These are phyloP conservation scores for Cristatella mucedo DNA, from an alignment of 2,888 invertebrate species.

Conservation along the genomic window DNA sequence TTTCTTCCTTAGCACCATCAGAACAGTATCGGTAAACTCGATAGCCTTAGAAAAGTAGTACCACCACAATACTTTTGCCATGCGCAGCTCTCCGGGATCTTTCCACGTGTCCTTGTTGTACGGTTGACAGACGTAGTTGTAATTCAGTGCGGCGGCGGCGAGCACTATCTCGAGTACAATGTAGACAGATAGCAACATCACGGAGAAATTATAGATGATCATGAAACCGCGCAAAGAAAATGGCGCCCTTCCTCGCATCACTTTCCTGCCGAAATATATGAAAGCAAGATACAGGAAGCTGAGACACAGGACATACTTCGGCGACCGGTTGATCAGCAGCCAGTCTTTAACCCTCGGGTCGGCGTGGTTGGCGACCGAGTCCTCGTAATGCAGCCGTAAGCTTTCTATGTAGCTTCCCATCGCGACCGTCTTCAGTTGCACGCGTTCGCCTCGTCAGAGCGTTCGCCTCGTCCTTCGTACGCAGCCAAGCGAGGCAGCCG, in stretches of 20 bases:
- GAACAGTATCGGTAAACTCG: constrained; percentile 41
- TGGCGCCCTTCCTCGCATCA: constrained; percentile 61
- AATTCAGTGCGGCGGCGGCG: constrained; percentile 4
- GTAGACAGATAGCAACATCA: constrained; percentile 65
- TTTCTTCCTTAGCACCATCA: constrained; percentile 80
- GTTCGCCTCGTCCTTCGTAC: too few relatives aligned
- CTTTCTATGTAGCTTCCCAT: too few relatives aligned
- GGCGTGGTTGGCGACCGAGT: too few relatives aligned
- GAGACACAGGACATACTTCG: too few relatives aligned
- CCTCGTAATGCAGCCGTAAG: too few relatives aligned
- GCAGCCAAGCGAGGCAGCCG: too few relatives aligned
- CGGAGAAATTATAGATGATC: constrained; percentile 66
- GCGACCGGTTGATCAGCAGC: too few relatives aligned
- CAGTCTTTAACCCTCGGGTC: too few relatives aligned
- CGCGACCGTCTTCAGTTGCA: too few relatives aligned
- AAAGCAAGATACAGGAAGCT: too few relatives aligned
- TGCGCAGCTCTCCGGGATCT: neutral
- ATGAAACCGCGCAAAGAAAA: constrained; percentile 58
- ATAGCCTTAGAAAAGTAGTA: constrained; percentile 37
- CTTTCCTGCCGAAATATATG: constrained; percentile 62
- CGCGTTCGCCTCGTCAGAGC: too few relatives aligned
- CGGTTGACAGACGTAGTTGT: constrained; percentile 7
- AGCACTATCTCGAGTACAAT: constrained; percentile 56
- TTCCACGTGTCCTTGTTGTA: neutral
- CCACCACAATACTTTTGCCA: constrained; percentile 23